A percentile compares a stretch with the other conserved stretches of the same genome.
phyloP scores from a whole-genome alignment of 2,113 vertebrate species.

The Xiphorhynchus elegans region DNA sequence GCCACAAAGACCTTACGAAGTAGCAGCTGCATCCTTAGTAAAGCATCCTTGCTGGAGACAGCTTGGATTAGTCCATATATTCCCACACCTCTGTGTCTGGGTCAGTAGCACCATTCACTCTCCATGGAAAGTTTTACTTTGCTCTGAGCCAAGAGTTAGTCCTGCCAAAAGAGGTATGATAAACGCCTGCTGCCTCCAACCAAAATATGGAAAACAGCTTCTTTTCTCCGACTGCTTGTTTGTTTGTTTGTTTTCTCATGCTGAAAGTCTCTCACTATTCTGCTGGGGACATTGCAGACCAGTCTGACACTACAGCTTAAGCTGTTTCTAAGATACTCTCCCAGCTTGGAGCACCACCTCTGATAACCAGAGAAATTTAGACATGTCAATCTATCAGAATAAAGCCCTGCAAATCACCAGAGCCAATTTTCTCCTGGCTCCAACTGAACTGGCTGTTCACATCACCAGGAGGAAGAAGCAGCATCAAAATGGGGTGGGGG shows the following conservation, averaged over 20 bases:
- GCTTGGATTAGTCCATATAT: conserved; percentile 46
- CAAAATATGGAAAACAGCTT: conserved; percentile 53
- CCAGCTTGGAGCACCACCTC: background rate
- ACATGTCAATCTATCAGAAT: background rate
- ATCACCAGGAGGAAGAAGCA: background rate
- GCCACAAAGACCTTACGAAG: background rate
- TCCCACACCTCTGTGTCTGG: conserved; percentile 57
- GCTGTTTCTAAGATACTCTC: background rate
- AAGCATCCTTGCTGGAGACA: conserved; percentile 41
- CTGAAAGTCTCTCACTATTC: conserved; percentile 18
- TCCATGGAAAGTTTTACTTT: conserved; percentile 59
- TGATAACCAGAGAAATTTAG: background rate
- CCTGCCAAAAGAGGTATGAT: conserved; percentile 58
- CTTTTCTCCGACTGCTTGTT: conserved; percentile 40
- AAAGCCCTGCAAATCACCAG: background rate
- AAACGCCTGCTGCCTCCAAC: conserved; percentile 46
- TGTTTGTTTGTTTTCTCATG: conserved; percentile 60
- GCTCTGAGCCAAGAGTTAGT: conserved; percentile 26
- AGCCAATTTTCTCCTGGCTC: background rate
- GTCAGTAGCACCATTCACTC: conserved; percentile 60
- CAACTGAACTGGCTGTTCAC: background rate
- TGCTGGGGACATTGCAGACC: background rate
- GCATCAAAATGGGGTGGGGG: background rate
- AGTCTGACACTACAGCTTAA: background rate
- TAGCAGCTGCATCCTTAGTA: conserved; percentile 19